Evolutionary conservation across 2,113 vertebrate species (phyloP).

Genomic region (Arizona elegans): DNA sequence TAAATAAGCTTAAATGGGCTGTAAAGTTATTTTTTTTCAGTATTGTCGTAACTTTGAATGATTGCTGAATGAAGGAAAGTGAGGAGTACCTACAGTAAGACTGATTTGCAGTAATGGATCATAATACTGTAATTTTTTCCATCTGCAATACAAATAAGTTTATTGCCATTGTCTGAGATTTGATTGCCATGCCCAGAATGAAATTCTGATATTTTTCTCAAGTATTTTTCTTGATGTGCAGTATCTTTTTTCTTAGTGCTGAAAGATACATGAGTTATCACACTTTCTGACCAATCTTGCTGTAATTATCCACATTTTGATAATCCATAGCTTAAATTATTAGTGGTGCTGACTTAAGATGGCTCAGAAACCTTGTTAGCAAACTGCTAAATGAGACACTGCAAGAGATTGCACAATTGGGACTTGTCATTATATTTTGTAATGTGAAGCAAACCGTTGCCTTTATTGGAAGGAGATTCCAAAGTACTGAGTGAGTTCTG

Average conservation of each 20-base stretch:
- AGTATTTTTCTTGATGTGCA: background rate
- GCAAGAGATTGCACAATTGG: background rate
- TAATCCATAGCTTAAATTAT: background rate
- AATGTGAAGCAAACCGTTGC: background rate
- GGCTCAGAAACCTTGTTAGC: background rate
- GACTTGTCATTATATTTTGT: background rate
- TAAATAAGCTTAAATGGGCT: background rate
- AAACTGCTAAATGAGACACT: background rate
- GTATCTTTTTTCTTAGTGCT: background rate
- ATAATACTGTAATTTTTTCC: background rate
- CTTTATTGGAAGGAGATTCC: background rate
- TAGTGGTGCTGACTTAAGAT: background rate
- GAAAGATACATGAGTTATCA: background rate
- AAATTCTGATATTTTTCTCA: background rate
- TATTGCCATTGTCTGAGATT: background rate
- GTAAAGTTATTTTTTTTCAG: background rate
- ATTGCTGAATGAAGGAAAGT: background rate
- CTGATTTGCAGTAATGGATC: background rate
- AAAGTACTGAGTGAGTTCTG: background rate
- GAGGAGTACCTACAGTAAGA: background rate
- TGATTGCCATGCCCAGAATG: background rate
- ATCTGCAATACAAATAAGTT: background rate
- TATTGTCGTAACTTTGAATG: background rate
- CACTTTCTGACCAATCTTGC: background rate
- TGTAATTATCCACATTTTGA: background rate